Evolutionary conservation across 2,797 vertebrate genomes (phyloP), one percentile per base, ranked within the genome.

Genomic region (Channa striata): DNA sequence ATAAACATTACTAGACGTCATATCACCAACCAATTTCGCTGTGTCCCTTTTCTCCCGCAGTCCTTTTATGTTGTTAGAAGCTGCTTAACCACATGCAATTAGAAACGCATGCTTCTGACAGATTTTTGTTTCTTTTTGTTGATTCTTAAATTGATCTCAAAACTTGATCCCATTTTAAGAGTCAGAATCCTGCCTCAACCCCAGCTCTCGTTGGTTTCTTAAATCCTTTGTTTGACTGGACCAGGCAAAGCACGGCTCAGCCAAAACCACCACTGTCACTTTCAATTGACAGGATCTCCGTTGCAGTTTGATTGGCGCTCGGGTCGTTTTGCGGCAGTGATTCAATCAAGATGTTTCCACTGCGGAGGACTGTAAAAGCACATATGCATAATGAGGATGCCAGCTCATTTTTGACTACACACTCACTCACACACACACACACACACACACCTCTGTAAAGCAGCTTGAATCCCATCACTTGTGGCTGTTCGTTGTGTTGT

Each of bases 291-390:
- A 8, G 53, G 56, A 78, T 72, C 54, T 53, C 53, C 4, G 52
- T 61, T 79, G 74, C 78, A 11, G 46, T 84, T 74, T 76, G 82
- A 86, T 78, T 81, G 79, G 76, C 20, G 53, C 72, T 53, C 42
- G 33, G 68, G 60, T 63, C 59, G 56, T 59, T 61, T 74, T 66
- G 44, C 16, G 56, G 19, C 64, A 43, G 20, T 74, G 78, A 91
- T 87, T 84, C 62, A 77, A 34, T 86, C 88, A 87, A 89, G 86
- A 89, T 91, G 88, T 87, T 87, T 85, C 68, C 68, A 86, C 51
- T 59, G 65, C 6, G 37, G 37, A 81, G 47, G 36, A 70, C 40
- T 71, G 54, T 50, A 81, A 68, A 65, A 44, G 68, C 53, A 62
- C 63, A 81, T 63, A 21, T 52, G 46, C 52, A 3, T 76, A 54